Base-by-base conservation (phyloP, 2,888 invertebrate genomes). In the Electrophaes corylata region DNA sequence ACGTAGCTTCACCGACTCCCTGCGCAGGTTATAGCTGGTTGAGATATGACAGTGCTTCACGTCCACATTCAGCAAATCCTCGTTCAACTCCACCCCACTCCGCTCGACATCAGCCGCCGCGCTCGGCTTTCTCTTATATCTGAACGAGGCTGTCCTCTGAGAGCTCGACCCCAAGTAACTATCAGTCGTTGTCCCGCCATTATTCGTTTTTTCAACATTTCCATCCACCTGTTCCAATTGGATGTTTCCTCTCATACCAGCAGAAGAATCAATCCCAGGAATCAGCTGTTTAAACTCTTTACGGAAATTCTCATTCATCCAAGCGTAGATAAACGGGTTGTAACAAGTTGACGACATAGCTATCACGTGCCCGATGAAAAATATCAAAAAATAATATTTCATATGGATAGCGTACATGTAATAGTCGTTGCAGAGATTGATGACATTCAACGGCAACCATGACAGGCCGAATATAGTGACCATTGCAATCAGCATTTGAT, bases 401-500 rank as follows among this genome's bases (percentile, higher is more conserved):
- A 97, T 95, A 62, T 95, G 93, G 57, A 94, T 94, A 18, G 95
- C 95, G 57, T 94, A 93, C 43, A 93, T 93, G 79, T 96, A 95
- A 72, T 97, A 96, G 77, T 97, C 97, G 75, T 95, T 95, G 72
- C 96, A 93, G 31, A 98, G 94, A 80, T 98, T 98, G 68, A 98
- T 95, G 49, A 96, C 88, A 81, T 99, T 99, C 57, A 99, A 91
- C 69, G 98, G 98, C 52, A 98, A 86, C 98, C 99, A 99, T 29
- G 98, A 99, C n/a, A 97, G 91, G 0, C 98, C 97, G 79, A 99
- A 99, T 51, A 99, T 97, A 10, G 96, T 95, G 8, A 97, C 99
- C 99, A 99, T 99, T 1, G 98, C 96, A 60, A 99, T 98, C 59
- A 99, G 91, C 99, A 99, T 99, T 67, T 97, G 94, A 84, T 99